Evolutionary conservation across 2,888 invertebrate species (phyloP), one percentile per base, ranked within the genome.

Genomic region (Melanostoma scalare): DNA sequence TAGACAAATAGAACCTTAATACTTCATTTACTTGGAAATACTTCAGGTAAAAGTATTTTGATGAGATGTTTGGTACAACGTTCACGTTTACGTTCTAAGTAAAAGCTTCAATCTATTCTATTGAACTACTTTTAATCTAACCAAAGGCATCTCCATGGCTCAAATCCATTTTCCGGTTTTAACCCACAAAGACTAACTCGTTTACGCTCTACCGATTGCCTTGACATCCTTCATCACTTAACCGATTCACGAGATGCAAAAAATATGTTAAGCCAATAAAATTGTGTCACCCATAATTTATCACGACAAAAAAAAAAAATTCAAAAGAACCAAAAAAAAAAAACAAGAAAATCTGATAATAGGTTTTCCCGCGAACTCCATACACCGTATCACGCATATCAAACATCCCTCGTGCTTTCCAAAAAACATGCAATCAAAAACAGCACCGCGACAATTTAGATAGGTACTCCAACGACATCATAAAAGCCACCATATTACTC

Each of bases 391-490:
- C 55, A 67, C 67, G 58, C 68, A 68, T 76, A 68, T 53, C 65
- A 55, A 48, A 33, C 69, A 75, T 63, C 42, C 63, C 63, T 10
- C 78, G 44, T 53, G 42, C 50, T 52, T 38, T 31, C 63, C 36
- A 36, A 68, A 63, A 42, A 73, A 73, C 78, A 65, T 82, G 82
- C 82, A 82, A 82, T 82, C 82, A 82, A 74, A 63, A 82, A 82
- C 82, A 82, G 82, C 82, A 82, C 82, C 82, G 78, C 82, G 78
- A 82, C 82, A 82, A 82, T 82, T 82, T 82, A 82, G 82, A 82
- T 78, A 82, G 82, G 82, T 82, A 82, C 82, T 82, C 73, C 52
- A 78, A 74, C 82, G 78, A 82, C 82, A 82, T 82, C 82, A 74
- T 82, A 82, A 82, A 82, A 82, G 82, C 82, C 82, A 82, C 82